phyloP scores from a whole-genome alignment of 2,113 vertebrate species.

The Dolichotis patagonum region DNA sequence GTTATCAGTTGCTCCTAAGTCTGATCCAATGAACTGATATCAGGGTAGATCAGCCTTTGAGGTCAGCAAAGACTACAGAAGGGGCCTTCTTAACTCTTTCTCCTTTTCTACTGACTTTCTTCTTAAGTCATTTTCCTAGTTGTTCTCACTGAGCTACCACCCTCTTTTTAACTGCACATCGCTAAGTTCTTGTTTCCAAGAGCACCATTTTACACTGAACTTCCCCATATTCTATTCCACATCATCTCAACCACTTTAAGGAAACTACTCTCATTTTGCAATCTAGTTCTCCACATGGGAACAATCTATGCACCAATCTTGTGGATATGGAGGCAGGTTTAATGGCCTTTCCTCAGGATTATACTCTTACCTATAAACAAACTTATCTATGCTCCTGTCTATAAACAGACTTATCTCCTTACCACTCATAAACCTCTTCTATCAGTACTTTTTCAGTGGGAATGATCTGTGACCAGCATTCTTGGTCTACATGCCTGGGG shows the following conservation, averaged over 20 bases:
- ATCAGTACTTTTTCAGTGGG: not conserved
- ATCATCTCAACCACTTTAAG: not conserved
- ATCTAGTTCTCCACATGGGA: not conserved
- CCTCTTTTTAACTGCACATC: not conserved
- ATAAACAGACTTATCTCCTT: not conserved
- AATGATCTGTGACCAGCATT: not conserved
- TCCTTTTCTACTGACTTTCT: not conserved
- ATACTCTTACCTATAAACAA: not conserved
- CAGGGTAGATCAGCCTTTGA: not conserved
- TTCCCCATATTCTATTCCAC: not conserved
- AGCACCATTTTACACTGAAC: not conserved
- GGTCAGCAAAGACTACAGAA: not conserved
- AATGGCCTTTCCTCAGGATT: not conserved
- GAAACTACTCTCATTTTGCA: not conserved
- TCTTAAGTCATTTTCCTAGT: not conserved
- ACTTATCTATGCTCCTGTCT: too few relatives aligned
- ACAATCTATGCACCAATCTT: not conserved
- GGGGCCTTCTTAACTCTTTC: not conserved
- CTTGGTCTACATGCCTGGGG: not conserved
- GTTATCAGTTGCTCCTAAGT: not conserved
- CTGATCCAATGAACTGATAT: not conserved
- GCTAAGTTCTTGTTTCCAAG: not conserved
- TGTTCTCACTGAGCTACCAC: not conserved
- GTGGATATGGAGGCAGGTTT: not conserved
- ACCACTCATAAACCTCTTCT: not conserved